These are phyloP conservation scores for Oscheius sp. DNA, from an alignment of 2,888 invertebrate species.

Conservation along the genomic window DNA sequence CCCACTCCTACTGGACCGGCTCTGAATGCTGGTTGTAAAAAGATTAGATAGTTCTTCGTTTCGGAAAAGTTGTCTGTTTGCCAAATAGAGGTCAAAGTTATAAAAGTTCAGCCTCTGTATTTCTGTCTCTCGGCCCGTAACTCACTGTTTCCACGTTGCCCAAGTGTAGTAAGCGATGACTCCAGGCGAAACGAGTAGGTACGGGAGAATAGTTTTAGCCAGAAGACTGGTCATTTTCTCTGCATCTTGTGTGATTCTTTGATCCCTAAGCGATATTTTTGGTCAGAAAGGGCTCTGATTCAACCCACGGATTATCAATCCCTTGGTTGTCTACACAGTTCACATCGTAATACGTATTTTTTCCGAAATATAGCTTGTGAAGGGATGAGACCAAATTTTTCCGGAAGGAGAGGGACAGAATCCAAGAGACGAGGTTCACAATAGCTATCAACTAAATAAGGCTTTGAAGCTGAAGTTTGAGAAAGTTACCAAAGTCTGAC, in stretches of 20 bases:
- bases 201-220: constrained; percentile 66
- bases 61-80: no score
- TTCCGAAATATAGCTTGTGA: constrained; percentile 76
- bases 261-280: constrained; percentile 74
- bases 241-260: constrained; percentile 77
- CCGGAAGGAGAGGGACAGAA: constrained; percentile 76
- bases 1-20: constrained; percentile 78
- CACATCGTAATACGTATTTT: constrained; percentile 76
- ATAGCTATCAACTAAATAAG: constrained; percentile 74
- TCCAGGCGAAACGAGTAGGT: constrained; percentile 75
- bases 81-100: not conserved
- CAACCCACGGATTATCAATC: constrained; percentile 77
- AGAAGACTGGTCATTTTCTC: constrained; percentile 75
- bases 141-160: constrained; percentile 75
- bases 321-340: constrained; percentile 75
- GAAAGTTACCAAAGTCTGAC: constrained; percentile 53
- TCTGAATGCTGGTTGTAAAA: constrained; percentile 64
- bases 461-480: not conserved
- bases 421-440: constrained; percentile 74
- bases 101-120: not conserved
- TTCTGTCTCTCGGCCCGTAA: not conserved
- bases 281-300: no score
- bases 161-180: constrained; percentile 78
- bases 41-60: constrained; percentile 12
- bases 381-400: constrained; percentile 74